Percentiles rank a stretch among this genome's conserved stretches.
Evolutionary conservation across 2,113 vertebrate genomes (phyloP).

Genomic region (human (Homo sapiens)): GRCh38 chr4:161569001-161569500

Average conservation of each 20-base stretch:
- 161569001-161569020: not conserved
- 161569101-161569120: too few species aligned
- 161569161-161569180: too few species aligned
- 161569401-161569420: not conserved
- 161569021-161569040: not conserved
- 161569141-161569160: too few species aligned
- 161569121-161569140: too few species aligned
- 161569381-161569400: conserved; percentile 86
- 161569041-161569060: not conserved
- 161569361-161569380: conserved; percentile 90
- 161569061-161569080: not conserved
- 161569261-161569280: not conserved
- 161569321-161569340: conserved; percentile 88
- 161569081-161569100: too few species aligned
- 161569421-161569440: not conserved
- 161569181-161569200: too few species aligned
- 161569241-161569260: too few species aligned
- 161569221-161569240: too few species aligned
- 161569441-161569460: not conserved
- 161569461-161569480: not conserved
- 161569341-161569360: conserved; percentile 91
- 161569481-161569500: not conserved
- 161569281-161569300: not conserved
- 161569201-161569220: too few species aligned
- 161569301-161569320: conserved; percentile 80